Evolutionary conservation across 2,888 invertebrate species (phyloP).

Genomic region (Chrysolina americana): DNA sequence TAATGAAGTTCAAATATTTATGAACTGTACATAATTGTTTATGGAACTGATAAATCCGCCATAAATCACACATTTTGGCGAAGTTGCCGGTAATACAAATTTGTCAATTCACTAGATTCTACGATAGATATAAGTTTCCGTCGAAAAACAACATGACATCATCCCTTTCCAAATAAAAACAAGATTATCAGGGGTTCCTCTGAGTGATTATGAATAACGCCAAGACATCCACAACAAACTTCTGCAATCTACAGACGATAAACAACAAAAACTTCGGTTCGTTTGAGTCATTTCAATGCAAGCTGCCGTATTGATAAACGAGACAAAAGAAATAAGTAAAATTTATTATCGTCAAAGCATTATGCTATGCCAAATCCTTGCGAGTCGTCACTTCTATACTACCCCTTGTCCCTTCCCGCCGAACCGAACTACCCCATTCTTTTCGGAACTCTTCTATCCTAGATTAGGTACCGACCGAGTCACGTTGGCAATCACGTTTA

Average conservation of each 20-base stretch:
- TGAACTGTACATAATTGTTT: too few species aligned
- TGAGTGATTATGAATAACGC: too few species aligned
- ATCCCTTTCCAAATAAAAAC: too few species aligned
- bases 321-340: neutral
- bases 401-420: neutral
- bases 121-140: too few species aligned
- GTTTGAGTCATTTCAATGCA: neutral
- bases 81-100: neutral
- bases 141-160: too few species aligned
- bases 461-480: slow-evolving; percentile 12
- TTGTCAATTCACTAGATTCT: neutral
- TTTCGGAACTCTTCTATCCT: neutral
- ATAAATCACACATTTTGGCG: neutral
- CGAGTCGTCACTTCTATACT: too few species aligned
- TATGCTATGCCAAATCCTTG: too few species aligned
- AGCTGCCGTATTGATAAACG: neutral
- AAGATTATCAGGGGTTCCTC: too few species aligned
- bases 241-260: neutral
- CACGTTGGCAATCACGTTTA: slow-evolving; percentile 16
- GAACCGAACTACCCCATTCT: neutral
- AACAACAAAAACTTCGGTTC: neutral
- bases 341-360: neutral
- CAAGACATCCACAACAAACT: too few species aligned
- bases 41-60: neutral
- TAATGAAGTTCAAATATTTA: too few species aligned